Evolutionary conservation across 2,113 vertebrate genomes (phyloP), one percentile per base, ranked within the genome.

Genomic region (Pholis gunnellus): DNA sequence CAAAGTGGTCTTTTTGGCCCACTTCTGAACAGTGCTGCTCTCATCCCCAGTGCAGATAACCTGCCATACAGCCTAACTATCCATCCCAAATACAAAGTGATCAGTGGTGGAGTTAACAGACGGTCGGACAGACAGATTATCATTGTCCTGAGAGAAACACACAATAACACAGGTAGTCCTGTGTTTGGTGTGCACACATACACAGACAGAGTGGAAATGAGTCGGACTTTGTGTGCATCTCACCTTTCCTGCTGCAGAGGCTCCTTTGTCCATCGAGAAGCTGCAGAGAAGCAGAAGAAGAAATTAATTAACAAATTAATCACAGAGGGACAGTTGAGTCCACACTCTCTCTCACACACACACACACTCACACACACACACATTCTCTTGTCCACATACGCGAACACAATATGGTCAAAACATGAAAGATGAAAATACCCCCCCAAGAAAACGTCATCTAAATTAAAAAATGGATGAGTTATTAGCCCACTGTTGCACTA

Each of bases 171-270:
- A 17, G 22, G 15, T 14, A 60, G 59, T 31, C 8, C 20, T 42
- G 44, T 42, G 17, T 20, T 50, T 8, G 29, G 15, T 3, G 40
- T 15, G 25, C 25, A 15, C 25, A 70, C 57, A 44, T 1, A 66
- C 27, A 65, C 22, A 80, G 18, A 73, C 42, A 69, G 15, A 81
- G 15, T 80, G 2, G 22, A 48, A 71, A 36, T 66, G 2, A 57
- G 54, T 14, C 11, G 7, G 25, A 74, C 2, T 20, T 57, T 5
- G 44, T 66, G 18, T 70, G 42, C 42, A 8, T 64, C 95, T 94
- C 73, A 95, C 95, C 94, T 95, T 96, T 89, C 92, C 95, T 72
- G 94, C 84, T 29, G 91, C 93, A n/a, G 94, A 94, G 0, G 94
- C 93, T 83, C 95, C 94, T 63, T 94, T 94, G 36, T 96, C 95